Evolutionary conservation across 2,888 invertebrate genomes (phyloP), one percentile per base, ranked within the genome.

Genomic region (Temnothorax unifasciatus): DNA sequence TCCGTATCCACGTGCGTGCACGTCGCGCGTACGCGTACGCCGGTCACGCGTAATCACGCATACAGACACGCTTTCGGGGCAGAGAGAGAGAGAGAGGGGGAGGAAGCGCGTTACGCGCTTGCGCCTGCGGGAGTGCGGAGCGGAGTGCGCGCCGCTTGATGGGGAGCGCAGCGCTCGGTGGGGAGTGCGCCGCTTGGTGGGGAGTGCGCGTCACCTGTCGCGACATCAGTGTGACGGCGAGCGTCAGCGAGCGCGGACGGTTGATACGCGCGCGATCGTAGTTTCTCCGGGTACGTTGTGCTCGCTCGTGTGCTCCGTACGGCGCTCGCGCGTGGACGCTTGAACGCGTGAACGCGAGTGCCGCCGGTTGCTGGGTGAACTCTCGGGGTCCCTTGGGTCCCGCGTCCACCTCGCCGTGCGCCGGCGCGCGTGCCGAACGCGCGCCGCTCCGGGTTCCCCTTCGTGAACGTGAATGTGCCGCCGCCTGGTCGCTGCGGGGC

Each of bases 191-290:
- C 57, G 75, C 66, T 47, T 75, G 81, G 87, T 85, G 85, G 86
- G 88, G 86, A 76, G 66, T 64, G 85, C 81, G 85, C 85, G 87
- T 90, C 88, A 88, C 88, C 90, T 91, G 91, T 87, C 88, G 84
- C 64, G 85, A 34, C 76, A 85, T 85, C 90, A 92, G 93, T 92
- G 84, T 82, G 86, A 88, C 91, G 90, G 87, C 90, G 91, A 90
- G 86, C 93, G 90, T 91, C 90, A 84, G 81, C 86, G 86, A 74
- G 85, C 84, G 81, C 85, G 87, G 90, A 86, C 84, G 59, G 54
- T 68, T 15, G 47, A 38, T n/a, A 25, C 25, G 69, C n/a, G 66
- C 59, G 79, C 34, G 52, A 18, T 69, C 8, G 6, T 44, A 64
- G 41, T 64, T 64, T 41, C 41, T 15, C 44, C 21, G 34, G 34